Evolutionary conservation across 2,113 vertebrate genomes (phyloP).

Genomic region (Butorides virescens): DNA sequence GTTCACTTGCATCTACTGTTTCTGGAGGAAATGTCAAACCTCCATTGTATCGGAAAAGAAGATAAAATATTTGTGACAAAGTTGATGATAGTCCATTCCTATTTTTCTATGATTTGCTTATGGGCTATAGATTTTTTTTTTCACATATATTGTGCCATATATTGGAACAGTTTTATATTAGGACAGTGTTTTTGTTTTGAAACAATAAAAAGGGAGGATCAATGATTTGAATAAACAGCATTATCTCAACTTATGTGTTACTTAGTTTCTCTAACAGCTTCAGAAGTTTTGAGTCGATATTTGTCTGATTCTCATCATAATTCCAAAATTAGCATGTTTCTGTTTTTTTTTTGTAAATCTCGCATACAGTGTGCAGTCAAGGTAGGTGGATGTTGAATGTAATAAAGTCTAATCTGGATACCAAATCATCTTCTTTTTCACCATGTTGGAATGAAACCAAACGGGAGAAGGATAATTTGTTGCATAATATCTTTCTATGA

Average conservation of each 20-base stretch:
- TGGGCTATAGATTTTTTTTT: not conserved
- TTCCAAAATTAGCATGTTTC: not conserved
- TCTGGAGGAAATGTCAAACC: not conserved
- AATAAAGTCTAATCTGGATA: not conserved
- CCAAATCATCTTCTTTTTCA: slow-evolving; percentile 42
- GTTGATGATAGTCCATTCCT: not conserved
- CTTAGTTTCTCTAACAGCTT: not conserved
- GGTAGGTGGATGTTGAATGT: not conserved
- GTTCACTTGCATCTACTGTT: not conserved
- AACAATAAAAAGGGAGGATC: not conserved
- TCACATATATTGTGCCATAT: not conserved
- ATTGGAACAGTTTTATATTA: not conserved
- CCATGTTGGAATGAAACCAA: slow-evolving; percentile 38
- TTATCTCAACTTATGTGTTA: not conserved
- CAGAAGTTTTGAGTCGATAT: not conserved
- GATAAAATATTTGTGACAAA: not conserved
- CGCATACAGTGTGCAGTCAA: not conserved
- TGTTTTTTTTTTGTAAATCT: not conserved
- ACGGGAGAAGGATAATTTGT: slow-evolving; percentile 34
- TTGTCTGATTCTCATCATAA: not conserved
- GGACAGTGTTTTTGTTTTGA: not conserved
- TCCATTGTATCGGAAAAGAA: not conserved
- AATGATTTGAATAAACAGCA: not conserved
- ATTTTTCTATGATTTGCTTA: not conserved
- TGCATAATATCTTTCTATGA: slow-evolving; percentile 38